A percentile compares a stretch with the other conserved stretches of the same genome.
phyloP scores from a whole-genome alignment of 2,113 vertebrate genomes.

The Rhea pennata region DNA sequence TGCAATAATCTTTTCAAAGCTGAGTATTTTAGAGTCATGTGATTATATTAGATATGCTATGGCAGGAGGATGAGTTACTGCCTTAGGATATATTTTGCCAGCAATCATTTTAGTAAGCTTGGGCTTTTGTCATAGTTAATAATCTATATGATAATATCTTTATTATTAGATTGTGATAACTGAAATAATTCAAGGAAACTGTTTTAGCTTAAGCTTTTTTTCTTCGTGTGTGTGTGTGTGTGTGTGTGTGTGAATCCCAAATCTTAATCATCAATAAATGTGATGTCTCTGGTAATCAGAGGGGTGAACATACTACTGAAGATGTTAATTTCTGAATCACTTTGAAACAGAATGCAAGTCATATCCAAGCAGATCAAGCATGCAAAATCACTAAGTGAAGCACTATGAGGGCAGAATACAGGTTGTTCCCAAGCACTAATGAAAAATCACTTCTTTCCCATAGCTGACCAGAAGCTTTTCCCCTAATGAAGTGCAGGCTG shows the following conservation, averaged over 20 bases:
- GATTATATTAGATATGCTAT: slow-evolving; percentile 35
- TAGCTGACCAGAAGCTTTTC: not conserved
- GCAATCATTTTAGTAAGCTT: slow-evolving; percentile 46
- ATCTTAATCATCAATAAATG: slow-evolving; percentile 24
- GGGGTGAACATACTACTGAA: not conserved
- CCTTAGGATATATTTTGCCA: slow-evolving; percentile 45
- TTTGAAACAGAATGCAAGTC: not conserved
- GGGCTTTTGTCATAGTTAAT: slow-evolving; percentile 53
- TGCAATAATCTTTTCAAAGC: slow-evolving; percentile 66
- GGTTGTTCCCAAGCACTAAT: rapidly evolving
- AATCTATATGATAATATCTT: slow-evolving; percentile 60
- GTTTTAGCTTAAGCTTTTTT: not conserved
- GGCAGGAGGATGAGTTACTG: slow-evolving; percentile 24
- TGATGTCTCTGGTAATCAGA: not conserved
- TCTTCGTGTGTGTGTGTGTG: not conserved
- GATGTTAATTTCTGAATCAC: not conserved
- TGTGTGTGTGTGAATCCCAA: not conserved
- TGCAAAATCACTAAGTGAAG: not conserved
- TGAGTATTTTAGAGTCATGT: slow-evolving; percentile 39
- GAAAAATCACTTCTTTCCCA: not conserved
- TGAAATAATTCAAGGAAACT: slow-evolving; percentile 53
- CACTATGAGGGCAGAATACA: not conserved
- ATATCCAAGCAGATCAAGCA: not conserved
- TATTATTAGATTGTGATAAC: slow-evolving; percentile 51
- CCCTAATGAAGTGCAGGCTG: not conserved